A percentile compares a stretch with the other conserved stretches of the same genome.
Evolutionary conservation across 2,113 vertebrate species (phyloP).

Genomic region (Smithornis capensis): DNA sequence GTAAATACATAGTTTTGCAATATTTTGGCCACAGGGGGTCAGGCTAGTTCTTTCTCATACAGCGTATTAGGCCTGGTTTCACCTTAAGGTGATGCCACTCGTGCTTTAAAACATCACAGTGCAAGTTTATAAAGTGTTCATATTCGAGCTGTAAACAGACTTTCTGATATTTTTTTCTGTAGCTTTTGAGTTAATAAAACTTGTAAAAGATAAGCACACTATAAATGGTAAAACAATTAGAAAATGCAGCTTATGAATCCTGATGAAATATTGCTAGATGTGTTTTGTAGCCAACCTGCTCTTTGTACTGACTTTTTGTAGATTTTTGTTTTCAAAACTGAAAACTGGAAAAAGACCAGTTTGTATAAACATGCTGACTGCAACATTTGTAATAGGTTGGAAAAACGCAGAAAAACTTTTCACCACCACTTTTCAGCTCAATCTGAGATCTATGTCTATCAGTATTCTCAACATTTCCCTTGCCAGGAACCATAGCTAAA

Average conservation of each 20-base stretch:
- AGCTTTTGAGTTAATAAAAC: neutral
- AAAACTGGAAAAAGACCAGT: neutral
- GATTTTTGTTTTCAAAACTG: neutral
- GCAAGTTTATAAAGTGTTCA: neutral
- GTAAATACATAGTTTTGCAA: conserved; percentile 65
- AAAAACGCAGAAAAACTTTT: neutral
- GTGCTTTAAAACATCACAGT: neutral
- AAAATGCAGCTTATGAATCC: neutral
- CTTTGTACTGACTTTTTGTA: neutral
- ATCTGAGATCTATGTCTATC: neutral
- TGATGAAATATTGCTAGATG: neutral
- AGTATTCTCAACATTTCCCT: neutral
- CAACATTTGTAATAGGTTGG: neutral
- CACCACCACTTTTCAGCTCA: neutral
- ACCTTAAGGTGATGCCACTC: neutral
- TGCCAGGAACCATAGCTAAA: neutral
- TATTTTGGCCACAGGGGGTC: conserved; percentile 73
- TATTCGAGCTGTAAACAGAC: neutral
- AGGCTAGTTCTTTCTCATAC: conserved; percentile 40
- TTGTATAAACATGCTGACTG: neutral
- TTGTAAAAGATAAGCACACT: neutral
- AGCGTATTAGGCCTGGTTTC: neutral
- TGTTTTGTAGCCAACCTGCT: neutral
- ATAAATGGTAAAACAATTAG: neutral
- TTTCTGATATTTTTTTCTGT: neutral